Base-by-base conservation (phyloP, 2,113 vertebrate species). In the Ancistrus triradiatus region DNA sequence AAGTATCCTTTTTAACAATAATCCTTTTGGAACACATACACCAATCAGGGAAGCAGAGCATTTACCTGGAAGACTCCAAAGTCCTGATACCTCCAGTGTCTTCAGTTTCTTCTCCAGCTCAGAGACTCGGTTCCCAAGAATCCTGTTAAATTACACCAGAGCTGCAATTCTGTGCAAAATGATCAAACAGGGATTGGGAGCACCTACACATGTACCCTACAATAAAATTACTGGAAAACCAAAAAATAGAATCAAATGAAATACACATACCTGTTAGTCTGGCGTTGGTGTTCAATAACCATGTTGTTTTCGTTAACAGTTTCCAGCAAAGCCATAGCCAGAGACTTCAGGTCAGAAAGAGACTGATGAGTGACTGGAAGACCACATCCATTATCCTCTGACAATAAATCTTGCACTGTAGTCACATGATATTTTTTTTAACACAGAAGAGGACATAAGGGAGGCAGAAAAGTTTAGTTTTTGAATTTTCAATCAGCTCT, bases 231-330 rank as follows among this genome's bases (percentile, higher is more conserved):
- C 24, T 15, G 2, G 14, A 27, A 2, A 17, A 2, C 7, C 17
- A 17, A 52, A 33, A 52, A 44, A 24, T 2, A 24, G 17, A 5
- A 15, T 13, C 31, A 6, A 27, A 17, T 21, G 10, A 37, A 40
- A 5, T 14, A 22, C 5, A 15, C 63, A 38, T 78, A 93, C 95
- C 95, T 98, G 89, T 95, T 98, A 71, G 94, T 98, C 80, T 97
- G 94, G 11, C 94, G 90, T 73, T 98, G 95, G 83, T 98, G 95
- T 78, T 98, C 94, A 80, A 97, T 87, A 74, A 97, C 88, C 90
- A 98, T 94, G 81, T 96, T 98, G 81, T 98, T 98, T 81, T 98
- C 96, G 0, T 98, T 93, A 81, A 98, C 95, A 0, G 94, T 96
- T 83, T 98, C 95, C 78, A 98, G 78, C 72, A 98, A 84, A 24